Evolutionary conservation across 35 echinoderm and acorn worm species (phyloP), one percentile per base, ranked within the genome.

Genomic region (Eucidaris tribuloides): DNA sequence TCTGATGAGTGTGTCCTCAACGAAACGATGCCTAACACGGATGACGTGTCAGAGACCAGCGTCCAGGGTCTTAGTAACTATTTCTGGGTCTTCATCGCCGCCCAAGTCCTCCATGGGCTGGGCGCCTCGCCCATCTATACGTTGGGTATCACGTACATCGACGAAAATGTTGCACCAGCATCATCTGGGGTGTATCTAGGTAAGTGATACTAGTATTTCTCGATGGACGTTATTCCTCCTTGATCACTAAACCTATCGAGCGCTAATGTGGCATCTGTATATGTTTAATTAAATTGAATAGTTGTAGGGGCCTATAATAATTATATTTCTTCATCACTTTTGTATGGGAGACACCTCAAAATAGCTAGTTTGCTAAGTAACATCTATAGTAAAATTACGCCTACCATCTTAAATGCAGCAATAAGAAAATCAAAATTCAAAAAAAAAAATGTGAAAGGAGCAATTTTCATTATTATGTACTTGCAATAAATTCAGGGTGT

Each of bases 81-180:
- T 54, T 90, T 82, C 45, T 78, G 52, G 18, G 77, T 80, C 20
- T 96, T 96, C 46, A 29, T 91, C 0, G 44, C 83, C 7, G 93
- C 87, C 34, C 93, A 96, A 77, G 71, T 96, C 5, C 76, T 94
- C 3, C 93, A 91, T 83, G 93, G 93, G 38, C 46, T 90, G 7
- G 88, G 93, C 0, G 82, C 88, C 14, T 86, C 93, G 14, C 93
- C 93, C 3, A 66, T 96, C 2, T 96, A 96, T 63, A 96, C 93
- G 13, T 84, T 96, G 3, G 93, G 93, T 36, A 76, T 90, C 35
- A 86, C 93, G 5, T 96, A 90, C 71, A 76, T 96, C 34, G 89
- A 96, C 62, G 93, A 96, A 39, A 96, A 96, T 71, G 96, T 93
- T 3, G 60, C 83, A 46, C 77, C 86, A 63, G 92, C 93, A 62